phyloP scores from a whole-genome alignment of 2,797 vertebrate genomes.

The Pangasius krempfi region DNA sequence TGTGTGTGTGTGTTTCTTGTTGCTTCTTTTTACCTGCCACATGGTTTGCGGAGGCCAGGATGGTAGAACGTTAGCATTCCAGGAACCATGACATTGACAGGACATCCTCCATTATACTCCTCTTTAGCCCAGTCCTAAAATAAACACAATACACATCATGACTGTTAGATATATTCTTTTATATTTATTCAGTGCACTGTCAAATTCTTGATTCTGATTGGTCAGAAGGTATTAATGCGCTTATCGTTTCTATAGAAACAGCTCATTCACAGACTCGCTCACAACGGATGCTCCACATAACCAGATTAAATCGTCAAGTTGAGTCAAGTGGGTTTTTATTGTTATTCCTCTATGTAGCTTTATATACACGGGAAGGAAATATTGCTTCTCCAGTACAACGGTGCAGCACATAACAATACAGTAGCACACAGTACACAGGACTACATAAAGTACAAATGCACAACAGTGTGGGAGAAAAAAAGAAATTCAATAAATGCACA shows the following conservation, averaged over 20 bases:
- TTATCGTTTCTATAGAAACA: neutral
- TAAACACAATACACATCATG: conserved; percentile 7
- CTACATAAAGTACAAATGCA: no score
- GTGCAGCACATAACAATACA: neutral
- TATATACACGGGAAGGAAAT: neutral
- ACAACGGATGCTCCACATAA: neutral
- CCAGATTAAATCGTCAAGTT: neutral
- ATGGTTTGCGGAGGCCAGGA: conserved; percentile 73
- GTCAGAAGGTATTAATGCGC: neutral
- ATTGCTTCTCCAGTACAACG: no score
- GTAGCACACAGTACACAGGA: no score
- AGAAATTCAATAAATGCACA: no score
- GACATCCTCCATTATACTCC: conserved; percentile 76
- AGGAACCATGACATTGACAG: conserved; percentile 77
- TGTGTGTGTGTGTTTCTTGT: neutral
- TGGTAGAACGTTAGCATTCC: conserved; percentile 77
- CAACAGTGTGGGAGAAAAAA: no score
- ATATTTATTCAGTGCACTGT: neutral
- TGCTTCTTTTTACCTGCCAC: conserved; percentile 69
- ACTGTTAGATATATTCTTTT: neutral
- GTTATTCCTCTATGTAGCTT: neutral
- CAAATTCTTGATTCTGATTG: neutral
- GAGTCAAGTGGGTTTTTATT: neutral
- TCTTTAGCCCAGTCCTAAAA: conserved; percentile 76
- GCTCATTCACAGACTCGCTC: neutral